phyloP scores from a whole-genome alignment of 2,797 vertebrate species.

The Rhinella marina region DNA sequence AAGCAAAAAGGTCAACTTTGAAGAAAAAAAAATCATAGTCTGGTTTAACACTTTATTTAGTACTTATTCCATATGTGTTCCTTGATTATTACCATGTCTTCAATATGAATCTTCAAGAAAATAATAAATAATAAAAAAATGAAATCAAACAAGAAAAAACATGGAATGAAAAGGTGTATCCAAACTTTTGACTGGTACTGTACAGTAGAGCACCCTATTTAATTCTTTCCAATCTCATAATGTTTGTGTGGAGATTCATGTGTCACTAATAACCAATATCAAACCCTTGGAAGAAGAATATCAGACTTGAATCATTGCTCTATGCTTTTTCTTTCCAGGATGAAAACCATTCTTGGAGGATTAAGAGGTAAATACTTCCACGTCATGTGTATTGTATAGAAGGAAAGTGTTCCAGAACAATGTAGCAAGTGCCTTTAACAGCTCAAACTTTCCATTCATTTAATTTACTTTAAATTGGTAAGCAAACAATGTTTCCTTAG shows the following conservation, averaged over 20 bases:
- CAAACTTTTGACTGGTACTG: too few relatives aligned
- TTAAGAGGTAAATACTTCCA: background rate
- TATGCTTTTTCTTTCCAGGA: slow-evolving; percentile 14
- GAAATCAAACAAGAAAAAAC: too few relatives aligned
- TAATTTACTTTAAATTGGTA: slow-evolving; percentile 13
- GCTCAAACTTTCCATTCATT: slow-evolving; percentile 17
- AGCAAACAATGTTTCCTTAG: slow-evolving; percentile 28
- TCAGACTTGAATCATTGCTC: background rate
- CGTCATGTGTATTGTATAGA: background rate
- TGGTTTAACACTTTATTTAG: too few relatives aligned
- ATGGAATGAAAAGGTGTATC: too few relatives aligned
- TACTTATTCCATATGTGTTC: too few relatives aligned
- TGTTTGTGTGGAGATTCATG: too few relatives aligned
- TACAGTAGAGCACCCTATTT: background rate
- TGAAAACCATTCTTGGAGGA: background rate
- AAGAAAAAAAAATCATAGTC: too few relatives aligned
- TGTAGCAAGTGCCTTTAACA: background rate
- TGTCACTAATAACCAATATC: too few relatives aligned
- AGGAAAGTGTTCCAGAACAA: background rate
- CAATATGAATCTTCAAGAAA: too few relatives aligned
- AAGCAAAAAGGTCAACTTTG: too few relatives aligned
- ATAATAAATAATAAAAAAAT: too few relatives aligned
- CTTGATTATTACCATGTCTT: too few relatives aligned
- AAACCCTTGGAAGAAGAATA: background rate
- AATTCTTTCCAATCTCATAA: background rate